phyloP scores from a whole-genome alignment of 2,113 vertebrate species.

The Platichthys flesus region DNA sequence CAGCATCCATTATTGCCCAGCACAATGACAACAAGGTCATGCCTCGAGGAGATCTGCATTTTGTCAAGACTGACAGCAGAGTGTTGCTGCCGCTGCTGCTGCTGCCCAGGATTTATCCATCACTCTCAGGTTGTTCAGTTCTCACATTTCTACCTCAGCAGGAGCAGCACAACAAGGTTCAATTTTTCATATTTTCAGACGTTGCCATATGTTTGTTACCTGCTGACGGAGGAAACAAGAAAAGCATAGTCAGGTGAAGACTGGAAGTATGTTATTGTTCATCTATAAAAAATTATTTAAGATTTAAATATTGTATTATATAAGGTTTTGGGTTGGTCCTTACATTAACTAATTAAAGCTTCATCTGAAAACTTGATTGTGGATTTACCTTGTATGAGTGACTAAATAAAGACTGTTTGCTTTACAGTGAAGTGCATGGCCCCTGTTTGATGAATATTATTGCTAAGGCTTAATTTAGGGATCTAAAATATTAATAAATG shows the following conservation, averaged over 20 bases:
- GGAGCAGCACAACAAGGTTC: conserved; percentile 49
- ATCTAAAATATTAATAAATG: too few species aligned
- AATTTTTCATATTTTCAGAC: conserved; percentile 37
- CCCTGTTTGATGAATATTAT: too few species aligned
- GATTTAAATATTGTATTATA: too few species aligned
- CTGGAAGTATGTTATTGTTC: too few species aligned
- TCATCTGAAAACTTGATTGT: too few species aligned
- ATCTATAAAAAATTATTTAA: too few species aligned
- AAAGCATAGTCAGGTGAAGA: not conserved
- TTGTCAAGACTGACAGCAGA: conserved; percentile 50
- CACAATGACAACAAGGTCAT: conserved; percentile 55
- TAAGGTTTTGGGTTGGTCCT: too few species aligned
- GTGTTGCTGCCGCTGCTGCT: conserved; percentile 3
- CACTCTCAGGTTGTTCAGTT: conserved; percentile 44
- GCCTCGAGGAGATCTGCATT: conserved; percentile 59
- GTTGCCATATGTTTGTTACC: conserved; percentile 1
- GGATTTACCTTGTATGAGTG: too few species aligned
- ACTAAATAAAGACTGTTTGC: too few species aligned
- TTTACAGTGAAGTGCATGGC: too few species aligned
- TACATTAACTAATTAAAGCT: too few species aligned
- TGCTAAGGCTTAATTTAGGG: too few species aligned
- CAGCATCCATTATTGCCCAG: conserved; percentile 50
- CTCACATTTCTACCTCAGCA: conserved; percentile 67
- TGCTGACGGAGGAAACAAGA: not conserved
- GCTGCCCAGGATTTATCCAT: conserved; percentile 46